phyloP scores from a whole-genome alignment of 1,140 invertebrate species.

The Forficula auricularia region DNA sequence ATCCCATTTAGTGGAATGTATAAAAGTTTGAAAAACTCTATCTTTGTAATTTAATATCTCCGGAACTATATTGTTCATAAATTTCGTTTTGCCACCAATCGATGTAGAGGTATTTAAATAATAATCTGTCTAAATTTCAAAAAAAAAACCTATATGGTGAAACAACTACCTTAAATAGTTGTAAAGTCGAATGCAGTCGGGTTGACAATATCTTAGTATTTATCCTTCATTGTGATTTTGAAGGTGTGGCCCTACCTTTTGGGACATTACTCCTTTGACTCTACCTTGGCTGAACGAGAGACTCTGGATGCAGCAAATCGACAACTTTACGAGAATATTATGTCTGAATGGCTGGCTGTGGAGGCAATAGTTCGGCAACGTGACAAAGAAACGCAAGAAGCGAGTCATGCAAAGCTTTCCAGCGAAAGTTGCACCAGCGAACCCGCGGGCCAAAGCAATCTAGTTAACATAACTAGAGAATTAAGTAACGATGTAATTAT shows the following conservation, averaged over 20 bases:
- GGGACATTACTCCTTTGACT: slow-evolving; percentile 69
- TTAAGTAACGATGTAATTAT: slow-evolving; percentile 37
- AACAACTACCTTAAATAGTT: slow-evolving; percentile 1
- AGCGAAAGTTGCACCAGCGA: slow-evolving; percentile 31
- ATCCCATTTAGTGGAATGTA: no score
- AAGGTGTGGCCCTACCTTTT: slow-evolving; percentile 80
- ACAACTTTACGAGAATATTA: slow-evolving; percentile 67
- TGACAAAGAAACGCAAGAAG: slow-evolving; percentile 51
- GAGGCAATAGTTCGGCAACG: slow-evolving; percentile 76
- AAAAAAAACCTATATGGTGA: no score
- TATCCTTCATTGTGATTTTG: slow-evolving; percentile 1
- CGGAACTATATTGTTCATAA: no score
- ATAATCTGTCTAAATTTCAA: no score
- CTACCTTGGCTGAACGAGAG: slow-evolving; percentile 44
- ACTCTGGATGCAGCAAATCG: slow-evolving; percentile 47
- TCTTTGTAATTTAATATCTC: no score
- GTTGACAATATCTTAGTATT: no score
- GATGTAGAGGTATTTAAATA: no score
- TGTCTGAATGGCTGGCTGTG: slow-evolving; percentile 87
- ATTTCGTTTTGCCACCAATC: no score
- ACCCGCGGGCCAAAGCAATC: slow-evolving; percentile 5
- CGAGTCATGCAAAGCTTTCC: slow-evolving; percentile 37
- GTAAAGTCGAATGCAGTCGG: no score
- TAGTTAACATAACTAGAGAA: slow-evolving; percentile 15
- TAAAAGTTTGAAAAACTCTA: no score